phyloP scores from a whole-genome alignment of 1,140 invertebrate genomes.

The Anthonomus grandis region DNA sequence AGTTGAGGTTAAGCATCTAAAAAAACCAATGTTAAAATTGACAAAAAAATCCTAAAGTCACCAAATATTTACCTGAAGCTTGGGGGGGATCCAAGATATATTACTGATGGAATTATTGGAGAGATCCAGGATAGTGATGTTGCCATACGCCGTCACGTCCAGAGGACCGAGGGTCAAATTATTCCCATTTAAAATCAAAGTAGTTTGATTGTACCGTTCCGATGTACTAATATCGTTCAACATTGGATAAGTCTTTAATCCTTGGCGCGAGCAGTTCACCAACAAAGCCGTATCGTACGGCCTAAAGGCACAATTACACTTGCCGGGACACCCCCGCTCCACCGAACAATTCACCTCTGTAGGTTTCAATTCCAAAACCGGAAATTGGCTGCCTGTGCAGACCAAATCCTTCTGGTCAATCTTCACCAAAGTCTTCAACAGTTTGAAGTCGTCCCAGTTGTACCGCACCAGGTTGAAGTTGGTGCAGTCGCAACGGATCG shows the following conservation, averaged over 20 bases:
- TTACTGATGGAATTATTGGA: constrained; percentile 26
- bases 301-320: constrained; percentile 22
- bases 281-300: constrained; percentile 18
- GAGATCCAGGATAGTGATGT: constrained; percentile 30
- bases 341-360: constrained; percentile 20
- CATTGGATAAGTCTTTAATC: constrained; percentile 15
- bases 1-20: constrained; percentile 36
- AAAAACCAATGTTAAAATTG: not conserved
- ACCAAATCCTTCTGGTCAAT: constrained; percentile 16
- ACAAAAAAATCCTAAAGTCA: not conserved
- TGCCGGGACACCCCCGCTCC: constrained; percentile 18
- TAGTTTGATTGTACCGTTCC: constrained; percentile 4
- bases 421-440: constrained; percentile 11
- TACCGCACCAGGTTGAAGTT: constrained; percentile 30
- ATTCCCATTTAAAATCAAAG: constrained; percentile 21
- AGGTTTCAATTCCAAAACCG: constrained; percentile 19
- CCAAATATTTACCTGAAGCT: constrained; percentile 24
- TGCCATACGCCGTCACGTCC: constrained; percentile 13
- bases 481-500: constrained; percentile 13
- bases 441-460: constrained; percentile 17
- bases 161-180: constrained; percentile 2
- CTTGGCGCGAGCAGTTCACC: constrained; percentile 28
- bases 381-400: constrained; percentile 11
- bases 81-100: constrained; percentile 32
- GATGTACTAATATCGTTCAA: not conserved